Evolutionary conservation across 1,140 invertebrate genomes (phyloP).

Genomic region (Melanaphis sacchari): DNA sequence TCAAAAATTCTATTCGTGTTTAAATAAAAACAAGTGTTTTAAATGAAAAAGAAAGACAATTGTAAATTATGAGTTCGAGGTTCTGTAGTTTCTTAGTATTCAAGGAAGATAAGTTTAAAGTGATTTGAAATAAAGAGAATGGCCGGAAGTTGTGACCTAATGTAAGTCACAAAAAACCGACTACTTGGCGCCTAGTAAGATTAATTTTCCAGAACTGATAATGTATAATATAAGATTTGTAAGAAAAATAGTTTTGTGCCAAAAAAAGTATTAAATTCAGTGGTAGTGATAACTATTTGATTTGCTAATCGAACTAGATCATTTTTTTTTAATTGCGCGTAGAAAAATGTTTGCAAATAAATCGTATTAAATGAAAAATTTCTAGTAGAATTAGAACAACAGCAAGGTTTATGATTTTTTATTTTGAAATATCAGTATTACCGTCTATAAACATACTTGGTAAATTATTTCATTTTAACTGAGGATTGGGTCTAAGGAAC

Average conservation of each 20-base stretch:
- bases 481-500: background rate
- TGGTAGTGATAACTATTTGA: no score
- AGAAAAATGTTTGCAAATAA: background rate
- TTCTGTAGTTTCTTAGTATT: background rate
- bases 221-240: background rate
- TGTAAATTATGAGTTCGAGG: background rate
- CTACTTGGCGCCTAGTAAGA: background rate
- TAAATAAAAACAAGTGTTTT: background rate
- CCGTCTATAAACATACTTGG: background rate
- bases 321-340: background rate
- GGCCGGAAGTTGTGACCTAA: background rate
- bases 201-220: background rate
- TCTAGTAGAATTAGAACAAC: background rate
- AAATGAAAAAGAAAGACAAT: background rate
- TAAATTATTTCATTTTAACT: background rate
- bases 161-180: background rate
- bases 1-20: background rate
- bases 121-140: background rate
- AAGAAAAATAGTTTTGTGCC: background rate
- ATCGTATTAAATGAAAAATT: background rate
- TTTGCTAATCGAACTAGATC: background rate
- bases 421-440: background rate
- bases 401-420: background rate
- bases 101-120: background rate
- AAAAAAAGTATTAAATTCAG: background rate